A percentile compares a stretch with the other conserved stretches of the same genome.
Evolutionary conservation across 2,888 invertebrate species (phyloP).

Genomic region (Cephus spinipes): DNA sequence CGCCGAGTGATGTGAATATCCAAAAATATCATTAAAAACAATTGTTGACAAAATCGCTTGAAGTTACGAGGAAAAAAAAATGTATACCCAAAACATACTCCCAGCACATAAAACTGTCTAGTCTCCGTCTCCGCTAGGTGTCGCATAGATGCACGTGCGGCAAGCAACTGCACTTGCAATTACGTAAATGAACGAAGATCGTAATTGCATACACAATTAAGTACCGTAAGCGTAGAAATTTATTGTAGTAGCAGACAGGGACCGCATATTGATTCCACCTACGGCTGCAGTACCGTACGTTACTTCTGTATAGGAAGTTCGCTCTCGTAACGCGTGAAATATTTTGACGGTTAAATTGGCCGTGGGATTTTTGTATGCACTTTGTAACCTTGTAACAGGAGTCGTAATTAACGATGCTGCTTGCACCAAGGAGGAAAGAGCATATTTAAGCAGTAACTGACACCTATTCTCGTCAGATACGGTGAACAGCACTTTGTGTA

Average conservation of each 20-base stretch:
- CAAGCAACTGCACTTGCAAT: background rate
- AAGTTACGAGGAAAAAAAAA: background rate
- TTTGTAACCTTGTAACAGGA: background rate
- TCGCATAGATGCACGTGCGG: background rate
- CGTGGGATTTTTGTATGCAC: background rate
- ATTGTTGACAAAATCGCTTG: no score
- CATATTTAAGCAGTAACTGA: conserved; percentile 20
- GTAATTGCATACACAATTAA: conserved; percentile 49
- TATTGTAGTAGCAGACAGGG: conserved; percentile 34
- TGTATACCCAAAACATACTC: background rate
- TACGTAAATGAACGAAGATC: conserved; percentile 9
- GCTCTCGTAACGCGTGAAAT: background rate
- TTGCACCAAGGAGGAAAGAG: conserved; percentile 3
- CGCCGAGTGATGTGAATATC: no score
- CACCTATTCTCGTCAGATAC: conserved; percentile 12
- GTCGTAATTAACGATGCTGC: background rate
- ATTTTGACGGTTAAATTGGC: background rate
- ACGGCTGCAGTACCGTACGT: background rate
- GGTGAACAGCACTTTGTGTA: conserved; percentile 13
- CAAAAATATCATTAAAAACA: no score
- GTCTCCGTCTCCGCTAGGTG: background rate
- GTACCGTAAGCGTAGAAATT: conserved; percentile 45
- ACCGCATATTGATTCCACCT: conserved; percentile 47
- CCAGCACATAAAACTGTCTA: background rate
- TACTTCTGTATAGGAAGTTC: background rate